Conservation (phyloP, 2,113 vertebrate species). For the Acinonyx jubatus region DNA sequence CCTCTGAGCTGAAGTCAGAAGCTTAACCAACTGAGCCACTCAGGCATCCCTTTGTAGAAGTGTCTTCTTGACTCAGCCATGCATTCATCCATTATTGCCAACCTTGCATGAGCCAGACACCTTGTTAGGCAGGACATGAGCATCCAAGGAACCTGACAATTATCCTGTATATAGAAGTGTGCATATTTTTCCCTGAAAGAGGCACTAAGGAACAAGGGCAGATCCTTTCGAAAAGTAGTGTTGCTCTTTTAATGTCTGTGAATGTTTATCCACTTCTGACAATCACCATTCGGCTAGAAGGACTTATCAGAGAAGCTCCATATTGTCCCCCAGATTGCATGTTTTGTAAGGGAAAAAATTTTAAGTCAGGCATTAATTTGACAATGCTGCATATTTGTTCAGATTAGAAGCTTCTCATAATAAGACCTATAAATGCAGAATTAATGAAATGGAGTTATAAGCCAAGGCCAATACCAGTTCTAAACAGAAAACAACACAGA, state of each 20-base stretch:
- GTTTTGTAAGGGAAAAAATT: conserved; percentile 57
- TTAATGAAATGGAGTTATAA: neutral
- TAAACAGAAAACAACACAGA: neutral
- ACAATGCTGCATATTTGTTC: conserved; percentile 40
- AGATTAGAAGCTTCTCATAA: conserved; percentile 55
- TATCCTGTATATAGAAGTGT: neutral
- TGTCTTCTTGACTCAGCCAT: neutral
- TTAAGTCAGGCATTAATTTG: conserved; percentile 33
- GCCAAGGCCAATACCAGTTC: neutral
- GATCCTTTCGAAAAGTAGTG: conserved; percentile 44
- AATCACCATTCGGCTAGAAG: neutral
- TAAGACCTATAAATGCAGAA: conserved; percentile 6
- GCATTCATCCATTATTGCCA: neutral
- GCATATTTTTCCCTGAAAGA: conserved; percentile 32
- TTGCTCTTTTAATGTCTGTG: neutral
- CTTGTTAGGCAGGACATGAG: neutral
- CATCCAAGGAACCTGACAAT: neutral
- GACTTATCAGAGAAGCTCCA: conserved; percentile 34
- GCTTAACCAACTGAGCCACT: too few relatives aligned
- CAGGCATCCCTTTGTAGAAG: neutral
- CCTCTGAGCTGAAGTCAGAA: too few relatives aligned
- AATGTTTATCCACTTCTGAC: conserved; percentile 14
- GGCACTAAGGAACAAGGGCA: neutral
- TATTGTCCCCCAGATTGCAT: conserved; percentile 55
- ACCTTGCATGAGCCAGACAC: neutral